Base-by-base conservation (phyloP, 2,888 invertebrate genomes). In the Monopis laevigella region DNA sequence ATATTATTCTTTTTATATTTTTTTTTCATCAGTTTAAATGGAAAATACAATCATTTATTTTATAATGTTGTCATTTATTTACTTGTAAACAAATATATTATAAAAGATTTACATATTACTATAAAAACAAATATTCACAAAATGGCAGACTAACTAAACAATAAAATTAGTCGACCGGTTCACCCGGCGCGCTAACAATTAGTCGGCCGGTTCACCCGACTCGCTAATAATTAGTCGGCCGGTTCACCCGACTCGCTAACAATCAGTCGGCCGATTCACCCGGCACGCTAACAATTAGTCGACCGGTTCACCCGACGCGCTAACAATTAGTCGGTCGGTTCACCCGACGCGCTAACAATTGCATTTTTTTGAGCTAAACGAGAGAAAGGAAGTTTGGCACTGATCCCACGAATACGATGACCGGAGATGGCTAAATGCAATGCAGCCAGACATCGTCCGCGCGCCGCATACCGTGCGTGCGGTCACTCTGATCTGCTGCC, bases 61-160 rank as follows among this genome's bases (percentile, higher is more conserved):
- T 73, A 77, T 78, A 78, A 72, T 77, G 77, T 80, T 80, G 77
- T 80, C 75, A 78, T 80, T 72, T 72, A n/a, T n/a, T n/a, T 78
- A 77, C 42, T 75, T 75, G 77, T 80, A 80, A 80, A 78, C 80
- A 80, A 80, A 80, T 80, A 78, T 80, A 78, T 80, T 80, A 80
- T 78, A 80, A 80, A 80, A 80, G 80, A 78, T 80, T 80, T 80
- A 80, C 80, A 80, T 78, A 80, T 78, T 77, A 78, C 77, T 80
- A 80, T 80, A 73, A 78, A 78, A 78, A 80, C 80, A 77, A 80
- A 78, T 80, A 80, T 80, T 80, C 80, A 80, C 80, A 80, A 78
- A 75, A 77, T 80, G 80, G 80, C 80, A 80, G 80, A 80, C 80
- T 80, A 80, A 80, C 80, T 74, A 77, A 78, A 77, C 71, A 74